Evolutionary conservation across 2,797 vertebrate species (phyloP), one percentile per base, ranked within the genome.

Genomic region (Anguilla pacifica): DNA sequence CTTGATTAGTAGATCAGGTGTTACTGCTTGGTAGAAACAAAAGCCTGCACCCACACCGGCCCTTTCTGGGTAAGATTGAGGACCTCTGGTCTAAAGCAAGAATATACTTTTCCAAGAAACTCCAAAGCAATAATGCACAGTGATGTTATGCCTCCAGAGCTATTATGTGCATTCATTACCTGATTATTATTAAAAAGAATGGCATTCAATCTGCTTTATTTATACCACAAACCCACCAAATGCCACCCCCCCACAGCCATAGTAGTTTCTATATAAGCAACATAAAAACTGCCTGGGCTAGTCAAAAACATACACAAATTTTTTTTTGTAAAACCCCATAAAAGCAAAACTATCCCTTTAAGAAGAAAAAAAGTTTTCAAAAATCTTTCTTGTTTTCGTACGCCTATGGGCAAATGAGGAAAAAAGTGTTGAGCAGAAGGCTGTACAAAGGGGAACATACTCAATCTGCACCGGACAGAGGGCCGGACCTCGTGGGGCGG

Each of bases 371-470:
- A 53, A 11, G 10, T 10, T 55, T 53, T 43, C 31, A 31, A 11
- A 86, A 51, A 70, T 11, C 19, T 85, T 85, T 67, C n/a, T 64
- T 49, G 28, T 61, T 86, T 67, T 85, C 46, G 86, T 84, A 85
- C 89, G 79, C 90, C 84, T 88, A 87, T 61, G 87, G 85, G 35
- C 81, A 51, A 86, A 7, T 86, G 57, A n/a, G 86, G 70, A 85
- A 83, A 67, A 43, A 17, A 0, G 22, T 72, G 55, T 53, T 67
- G 79, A 85, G 43, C 39, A 53, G 35, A 89, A 0, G 10, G 88
- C 79, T 81, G n/a, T 64, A 67, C 85, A 89, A 90, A 90, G 87
- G 35, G 89, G 35, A 74, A 72, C 85, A 61, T 87, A 88, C 89
- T 77, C 25, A 89, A 84, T 87, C 2, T 77, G 83, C 82, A 86